Percentiles rank a stretch among this genome's conserved stretches.
phyloP scores from a whole-genome alignment of 2,888 invertebrate genomes.

The Leptinotarsa peninsularis region DNA sequence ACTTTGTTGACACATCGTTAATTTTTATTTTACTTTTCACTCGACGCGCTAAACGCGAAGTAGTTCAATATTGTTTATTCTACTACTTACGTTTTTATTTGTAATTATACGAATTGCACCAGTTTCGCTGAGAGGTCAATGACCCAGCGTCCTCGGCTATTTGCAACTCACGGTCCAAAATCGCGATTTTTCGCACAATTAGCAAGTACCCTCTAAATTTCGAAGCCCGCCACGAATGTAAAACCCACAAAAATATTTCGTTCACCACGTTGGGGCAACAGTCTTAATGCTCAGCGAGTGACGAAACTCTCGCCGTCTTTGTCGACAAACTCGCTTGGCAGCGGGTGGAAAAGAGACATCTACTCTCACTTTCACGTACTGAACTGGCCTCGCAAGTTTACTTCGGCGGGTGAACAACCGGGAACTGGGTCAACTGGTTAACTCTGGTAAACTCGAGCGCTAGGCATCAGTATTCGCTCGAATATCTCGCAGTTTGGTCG shows the following conservation, averaged over 20 bases:
- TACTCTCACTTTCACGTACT: conserved; percentile 74
- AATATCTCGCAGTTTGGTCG: conserved; percentile 68
- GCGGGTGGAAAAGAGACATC: conserved; percentile 59
- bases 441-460: conserved; percentile 71
- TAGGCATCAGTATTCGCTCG: conserved; percentile 74
- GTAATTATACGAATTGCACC: conserved; percentile 48
- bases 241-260: conserved; percentile 43
- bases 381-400: conserved; percentile 69
- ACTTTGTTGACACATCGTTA: conserved; percentile 27
- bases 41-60: conserved; percentile 25
- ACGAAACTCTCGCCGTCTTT: conserved; percentile 54
- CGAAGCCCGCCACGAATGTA: conserved; percentile 25
- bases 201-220: conserved; percentile 37
- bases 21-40: conserved; percentile 36
- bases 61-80: conserved; percentile 41
- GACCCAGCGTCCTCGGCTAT: conserved; percentile 39
- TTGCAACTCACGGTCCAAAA: conserved; percentile 9
- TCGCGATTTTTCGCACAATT: conserved; percentile 35
- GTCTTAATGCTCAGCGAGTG: conserved; percentile 45
- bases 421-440: conserved; percentile 83
- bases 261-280: conserved; percentile 51
- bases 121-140: conserved; percentile 47
- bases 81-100: conserved; percentile 51
- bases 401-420: conserved; percentile 79
- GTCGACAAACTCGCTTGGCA: conserved; percentile 30